Conservation (phyloP, 1,140 invertebrate genomes). For the Archegozetes longisetosus region DNA sequence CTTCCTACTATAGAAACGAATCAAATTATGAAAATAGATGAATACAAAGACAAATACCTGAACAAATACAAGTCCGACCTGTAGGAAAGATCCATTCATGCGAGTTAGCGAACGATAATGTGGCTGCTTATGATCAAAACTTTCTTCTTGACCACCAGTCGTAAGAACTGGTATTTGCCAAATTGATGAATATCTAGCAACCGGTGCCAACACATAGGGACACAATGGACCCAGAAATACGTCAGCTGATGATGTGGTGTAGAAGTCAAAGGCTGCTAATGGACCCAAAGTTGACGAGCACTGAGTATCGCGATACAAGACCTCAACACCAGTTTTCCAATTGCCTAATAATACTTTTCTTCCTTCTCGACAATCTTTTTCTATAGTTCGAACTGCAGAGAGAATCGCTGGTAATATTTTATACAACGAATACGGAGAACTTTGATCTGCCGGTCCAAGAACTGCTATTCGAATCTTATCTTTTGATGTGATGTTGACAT, state of each 20-base stretch:
- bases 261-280: conserved; percentile 58
- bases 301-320: conserved; percentile 52
- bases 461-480: conserved; percentile 38
- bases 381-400: conserved; percentile 41
- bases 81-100: conserved; percentile 63
- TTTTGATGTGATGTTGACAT: too few relatives aligned
- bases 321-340: conserved; percentile 36
- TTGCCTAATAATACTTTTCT: conserved; percentile 24
- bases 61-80: conserved; percentile 37
- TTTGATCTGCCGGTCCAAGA: conserved; percentile 44
- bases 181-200: conserved; percentile 64
- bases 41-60: background rate
- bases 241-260: conserved; percentile 42
- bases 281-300: conserved; percentile 61
- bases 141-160: conserved; percentile 60
- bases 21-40: too few relatives aligned
- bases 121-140: conserved; percentile 46
- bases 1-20: too few relatives aligned
- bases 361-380: conserved; percentile 31
- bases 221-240: conserved; percentile 78
- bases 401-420: conserved; percentile 54
- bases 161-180: conserved; percentile 78
- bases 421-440: conserved; percentile 44
- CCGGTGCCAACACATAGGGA: conserved; percentile 76
- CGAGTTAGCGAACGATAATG: conserved; percentile 60